phyloP scores from a whole-genome alignment of 2,888 invertebrate species.

The Drosophila anceps region DNA sequence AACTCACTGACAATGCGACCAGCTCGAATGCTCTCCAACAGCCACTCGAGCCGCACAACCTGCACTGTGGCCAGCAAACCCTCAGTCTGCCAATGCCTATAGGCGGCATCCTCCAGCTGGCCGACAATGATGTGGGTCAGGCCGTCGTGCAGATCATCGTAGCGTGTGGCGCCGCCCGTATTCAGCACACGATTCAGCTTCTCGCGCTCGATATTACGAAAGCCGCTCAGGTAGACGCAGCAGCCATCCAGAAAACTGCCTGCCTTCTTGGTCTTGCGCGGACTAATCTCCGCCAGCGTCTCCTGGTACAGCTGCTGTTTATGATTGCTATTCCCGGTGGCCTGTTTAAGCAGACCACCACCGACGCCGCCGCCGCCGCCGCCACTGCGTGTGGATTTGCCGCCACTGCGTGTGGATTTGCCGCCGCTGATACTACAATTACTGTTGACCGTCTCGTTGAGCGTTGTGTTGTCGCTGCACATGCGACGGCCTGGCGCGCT shows the following conservation, averaged over 20 bases:
- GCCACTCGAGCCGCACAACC: conserved; percentile 91
- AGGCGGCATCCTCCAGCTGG: conserved; percentile 86
- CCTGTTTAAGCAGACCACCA: conserved; percentile 60
- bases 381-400: background rate
- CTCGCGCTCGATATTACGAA: conserved; percentile 88
- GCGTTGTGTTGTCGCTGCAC: conserved; percentile 68
- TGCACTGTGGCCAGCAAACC: conserved; percentile 71
- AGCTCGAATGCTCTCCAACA: conserved; percentile 89
- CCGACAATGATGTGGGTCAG: conserved; percentile 93
- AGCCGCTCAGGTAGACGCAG: conserved; percentile 90
- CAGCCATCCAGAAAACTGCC: conserved; percentile 96
- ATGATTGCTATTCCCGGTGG: conserved; percentile 33
- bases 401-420: background rate
- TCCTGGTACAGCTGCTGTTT: conserved; percentile 45
- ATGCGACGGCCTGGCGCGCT: conserved; percentile 57
- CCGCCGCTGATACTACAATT: conserved; percentile 32
- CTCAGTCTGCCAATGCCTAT: conserved; percentile 83
- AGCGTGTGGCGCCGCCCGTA: conserved; percentile 93
- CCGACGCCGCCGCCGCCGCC: too few species aligned
- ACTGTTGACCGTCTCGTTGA: conserved; percentile 65
- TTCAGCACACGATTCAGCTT: conserved; percentile 90
- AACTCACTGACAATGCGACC: conserved; percentile 87
- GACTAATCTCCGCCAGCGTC: conserved; percentile 86
- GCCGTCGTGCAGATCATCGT: conserved; percentile 90
- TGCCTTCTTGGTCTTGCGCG: conserved; percentile 89